Base-by-base conservation (phyloP, 2,113 vertebrate species). In the Arothron firmamentum region DNA sequence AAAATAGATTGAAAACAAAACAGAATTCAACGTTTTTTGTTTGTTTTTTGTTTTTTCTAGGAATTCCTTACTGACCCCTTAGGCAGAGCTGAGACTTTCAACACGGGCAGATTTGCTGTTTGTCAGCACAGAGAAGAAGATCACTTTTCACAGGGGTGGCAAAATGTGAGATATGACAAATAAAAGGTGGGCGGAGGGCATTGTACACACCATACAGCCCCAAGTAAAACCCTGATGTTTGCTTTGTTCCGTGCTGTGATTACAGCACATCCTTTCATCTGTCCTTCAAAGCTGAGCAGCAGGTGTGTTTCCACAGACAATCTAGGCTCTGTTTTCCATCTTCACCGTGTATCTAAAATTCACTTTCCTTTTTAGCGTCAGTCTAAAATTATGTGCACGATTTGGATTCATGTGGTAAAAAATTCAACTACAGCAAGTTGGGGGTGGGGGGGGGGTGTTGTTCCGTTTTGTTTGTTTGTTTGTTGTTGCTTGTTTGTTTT, bases 221-320 rank as follows among this genome's bases (percentile, higher is more conserved):
- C 56, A 34, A 56, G 47, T 55, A 62, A 72, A 77, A 47, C 51
- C 75, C 6, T 45, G 62, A 65, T 65, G 55, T 76, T 43, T 72
- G 80, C 78, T 46, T 81, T 86, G 85, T 77, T 85, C 46, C 73
- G 86, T 81, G 72, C 72, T 82, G 62, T 81, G 65, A 85, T 82
- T 78, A 79, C 60, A 71, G 62, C 62, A 66, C 75, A 46, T 23
- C 73, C 88, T 89, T 89, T 91, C 70, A 91, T 91, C 87, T 87
- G 1, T 6, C 59, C 86, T 89, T 90, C 89, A 90, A 90, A 89
- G 89, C 82, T 58, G 46, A 14, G 47, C 48, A 80, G 78, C 89
- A 91, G 90, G 86, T 91, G 88, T 80, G 60, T 70, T 47, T 55
- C 31, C 45, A 47, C 21, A 25, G 66, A 81, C 82, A 80, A 69